Percentiles rank a stretch among this genome's conserved stretches.
These are phyloP conservation scores for Frankliniella intonsa DNA, from an alignment of 2,888 invertebrate species.

Conservation along the genomic window DNA sequence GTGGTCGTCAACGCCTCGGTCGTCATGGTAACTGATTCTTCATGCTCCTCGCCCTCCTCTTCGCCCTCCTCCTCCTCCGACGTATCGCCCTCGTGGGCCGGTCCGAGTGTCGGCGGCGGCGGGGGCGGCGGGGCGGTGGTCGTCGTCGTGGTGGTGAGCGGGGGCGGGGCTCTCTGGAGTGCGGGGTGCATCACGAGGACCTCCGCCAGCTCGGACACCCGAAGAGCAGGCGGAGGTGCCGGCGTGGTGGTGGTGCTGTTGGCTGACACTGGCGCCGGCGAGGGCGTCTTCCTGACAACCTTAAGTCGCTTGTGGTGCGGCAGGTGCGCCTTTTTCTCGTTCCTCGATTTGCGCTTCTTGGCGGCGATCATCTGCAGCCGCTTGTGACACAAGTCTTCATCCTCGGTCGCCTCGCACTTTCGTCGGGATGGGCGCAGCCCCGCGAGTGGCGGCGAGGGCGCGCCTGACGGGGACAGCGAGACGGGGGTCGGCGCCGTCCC, in stretches of 20 bases:
- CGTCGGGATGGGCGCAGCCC: not conserved
- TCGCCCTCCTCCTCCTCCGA: not conserved
- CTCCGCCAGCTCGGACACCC: no score
- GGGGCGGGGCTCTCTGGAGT: no score
- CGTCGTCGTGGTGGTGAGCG: not conserved
- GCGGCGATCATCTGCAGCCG: conserved; percentile 14
- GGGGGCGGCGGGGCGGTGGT: not conserved
- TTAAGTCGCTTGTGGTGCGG: not conserved
- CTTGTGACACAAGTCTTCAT: conserved; percentile 12
- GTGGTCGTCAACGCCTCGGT: not conserved
- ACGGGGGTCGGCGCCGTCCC: not conserved
- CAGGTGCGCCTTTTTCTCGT: not conserved
- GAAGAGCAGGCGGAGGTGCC: not conserved
- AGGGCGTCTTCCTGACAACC: not conserved
- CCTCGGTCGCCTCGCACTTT: conserved; percentile 13
- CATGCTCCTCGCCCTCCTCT: not conserved
- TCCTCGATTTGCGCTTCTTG: conserved; percentile 12
- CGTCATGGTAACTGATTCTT: conserved; percentile 19
- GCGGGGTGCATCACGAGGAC: no score
- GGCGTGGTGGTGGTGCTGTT: not conserved
- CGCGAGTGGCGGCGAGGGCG: not conserved
- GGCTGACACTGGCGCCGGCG: not conserved
- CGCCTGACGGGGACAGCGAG: not conserved
- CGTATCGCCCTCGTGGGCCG: not conserved
- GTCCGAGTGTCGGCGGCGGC: not conserved